phyloP scores from a whole-genome alignment of 2,113 vertebrate species.

The Diglossa brunneiventris region DNA sequence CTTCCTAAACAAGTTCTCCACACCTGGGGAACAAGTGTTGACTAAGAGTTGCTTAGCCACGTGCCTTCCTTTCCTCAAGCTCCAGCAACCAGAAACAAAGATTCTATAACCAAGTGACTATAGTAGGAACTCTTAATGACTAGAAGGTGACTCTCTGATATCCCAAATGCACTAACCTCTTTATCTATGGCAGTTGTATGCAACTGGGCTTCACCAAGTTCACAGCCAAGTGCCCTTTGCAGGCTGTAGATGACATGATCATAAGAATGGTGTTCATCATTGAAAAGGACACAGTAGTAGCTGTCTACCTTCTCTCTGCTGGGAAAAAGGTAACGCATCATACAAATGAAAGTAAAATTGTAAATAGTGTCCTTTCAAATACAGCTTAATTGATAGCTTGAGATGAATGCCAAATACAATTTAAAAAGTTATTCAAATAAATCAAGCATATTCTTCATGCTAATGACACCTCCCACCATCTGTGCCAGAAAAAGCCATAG shows the following conservation, averaged over 20 bases:
- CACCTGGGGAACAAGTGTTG: background rate
- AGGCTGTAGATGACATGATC: slow-evolving; percentile 97
- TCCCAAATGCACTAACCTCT: slow-evolving; percentile 79
- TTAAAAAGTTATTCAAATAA: background rate
- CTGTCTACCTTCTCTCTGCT: slow-evolving; percentile 79
- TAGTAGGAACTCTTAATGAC: background rate
- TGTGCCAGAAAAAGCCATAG: background rate
- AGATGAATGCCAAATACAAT: background rate
- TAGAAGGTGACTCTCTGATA: background rate
- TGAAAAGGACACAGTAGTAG: slow-evolving; percentile 95
- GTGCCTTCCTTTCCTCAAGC: background rate
- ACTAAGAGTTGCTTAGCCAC: background rate
- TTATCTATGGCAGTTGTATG: slow-evolving; percentile 92
- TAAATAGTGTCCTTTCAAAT: background rate
- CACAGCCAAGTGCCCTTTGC: slow-evolving; percentile 88
- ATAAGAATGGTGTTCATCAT: slow-evolving; percentile 97
- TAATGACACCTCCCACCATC: background rate
- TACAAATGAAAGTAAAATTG: background rate
- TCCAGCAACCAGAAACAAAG: background rate
- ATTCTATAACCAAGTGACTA: background rate
- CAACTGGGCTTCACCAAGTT: slow-evolving; percentile 85
- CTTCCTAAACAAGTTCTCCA: background rate
- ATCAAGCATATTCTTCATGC: background rate
- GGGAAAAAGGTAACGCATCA: background rate
- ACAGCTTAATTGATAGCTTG: background rate